phyloP scores from a whole-genome alignment of 2,113 vertebrate species.

The Poeciliopsis prolifica region DNA sequence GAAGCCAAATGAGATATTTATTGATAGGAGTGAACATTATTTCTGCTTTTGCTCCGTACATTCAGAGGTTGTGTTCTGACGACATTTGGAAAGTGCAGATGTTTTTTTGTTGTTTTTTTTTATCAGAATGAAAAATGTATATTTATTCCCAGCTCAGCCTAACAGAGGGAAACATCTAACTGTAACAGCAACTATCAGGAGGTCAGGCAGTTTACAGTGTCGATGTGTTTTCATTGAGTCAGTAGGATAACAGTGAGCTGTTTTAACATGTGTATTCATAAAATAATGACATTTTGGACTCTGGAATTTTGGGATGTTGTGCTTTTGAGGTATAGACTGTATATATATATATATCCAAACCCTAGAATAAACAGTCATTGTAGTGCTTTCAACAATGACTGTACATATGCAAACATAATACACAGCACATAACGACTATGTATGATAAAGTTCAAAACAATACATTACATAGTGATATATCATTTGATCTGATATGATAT shows the following conservation, averaged over 20 bases:
- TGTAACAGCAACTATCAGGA: neutral
- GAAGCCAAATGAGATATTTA: neutral
- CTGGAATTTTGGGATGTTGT: neutral
- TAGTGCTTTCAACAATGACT: too few relatives aligned
- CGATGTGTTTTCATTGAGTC: neutral
- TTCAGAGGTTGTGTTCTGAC: neutral
- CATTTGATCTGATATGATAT: too few relatives aligned
- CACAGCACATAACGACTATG: too few relatives aligned
- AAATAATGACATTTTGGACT: neutral
- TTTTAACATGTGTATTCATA: neutral
- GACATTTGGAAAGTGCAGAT: conserved; percentile 1
- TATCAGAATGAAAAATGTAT: conserved; percentile 1
- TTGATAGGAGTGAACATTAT: neutral
- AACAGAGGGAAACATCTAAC: neutral
- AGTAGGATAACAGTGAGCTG: neutral
- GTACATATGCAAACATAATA: too few relatives aligned
- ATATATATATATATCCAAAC: neutral
- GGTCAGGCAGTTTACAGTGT: neutral
- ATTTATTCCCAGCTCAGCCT: neutral
- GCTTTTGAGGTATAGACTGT: neutral
- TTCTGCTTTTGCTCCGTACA: neutral
- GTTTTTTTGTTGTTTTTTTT: too few relatives aligned
- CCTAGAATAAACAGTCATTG: too few relatives aligned
- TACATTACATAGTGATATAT: too few relatives aligned
- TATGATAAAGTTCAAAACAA: too few relatives aligned